phyloP scores from a whole-genome alignment of 2,797 vertebrate species.

The Botia kubotai region DNA sequence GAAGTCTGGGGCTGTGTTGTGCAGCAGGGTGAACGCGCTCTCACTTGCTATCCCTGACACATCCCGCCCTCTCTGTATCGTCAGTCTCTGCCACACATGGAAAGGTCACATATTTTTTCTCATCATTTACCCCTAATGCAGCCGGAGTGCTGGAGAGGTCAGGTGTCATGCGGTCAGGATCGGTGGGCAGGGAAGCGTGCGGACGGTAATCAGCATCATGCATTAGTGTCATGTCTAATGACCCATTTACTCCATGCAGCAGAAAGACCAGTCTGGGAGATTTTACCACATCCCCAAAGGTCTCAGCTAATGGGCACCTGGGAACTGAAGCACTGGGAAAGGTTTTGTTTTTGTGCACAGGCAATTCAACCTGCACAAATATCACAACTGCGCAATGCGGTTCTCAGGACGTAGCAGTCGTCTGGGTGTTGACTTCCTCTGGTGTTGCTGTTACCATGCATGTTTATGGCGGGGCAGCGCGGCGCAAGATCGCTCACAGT shows the following conservation, averaged over 20 bases:
- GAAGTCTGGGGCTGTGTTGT: conserved; percentile 15
- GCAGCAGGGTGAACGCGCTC: background rate
- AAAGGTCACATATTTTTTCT: conserved; percentile 78
- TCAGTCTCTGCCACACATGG: conserved; percentile 65
- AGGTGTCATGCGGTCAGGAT: conserved; percentile 75
- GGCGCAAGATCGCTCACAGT: conserved; percentile 64
- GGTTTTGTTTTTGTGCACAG: conserved; percentile 54
- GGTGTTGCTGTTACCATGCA: background rate
- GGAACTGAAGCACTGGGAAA: conserved; percentile 47
- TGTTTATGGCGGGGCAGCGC: conserved; percentile 17
- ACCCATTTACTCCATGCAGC: conserved; percentile 78
- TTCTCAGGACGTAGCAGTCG: background rate
- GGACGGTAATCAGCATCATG: conserved; percentile 81
- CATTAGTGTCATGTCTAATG: conserved; percentile 83
- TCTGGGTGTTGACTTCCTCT: background rate
- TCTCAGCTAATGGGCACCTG: conserved; percentile 74
- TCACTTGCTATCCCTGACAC: background rate
- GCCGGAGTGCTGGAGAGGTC: conserved; percentile 61
- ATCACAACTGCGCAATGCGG: background rate
- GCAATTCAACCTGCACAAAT: conserved; percentile 36
- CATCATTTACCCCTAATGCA: conserved; percentile 79
- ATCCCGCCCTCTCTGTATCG: conserved; percentile 47
- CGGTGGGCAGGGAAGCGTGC: conserved; percentile 70
- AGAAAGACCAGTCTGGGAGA: conserved; percentile 79
- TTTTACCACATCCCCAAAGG: conserved; percentile 75